Evolutionary conservation across 2,888 invertebrate species (phyloP).

Genomic region (Aleiodes testaceus): DNA sequence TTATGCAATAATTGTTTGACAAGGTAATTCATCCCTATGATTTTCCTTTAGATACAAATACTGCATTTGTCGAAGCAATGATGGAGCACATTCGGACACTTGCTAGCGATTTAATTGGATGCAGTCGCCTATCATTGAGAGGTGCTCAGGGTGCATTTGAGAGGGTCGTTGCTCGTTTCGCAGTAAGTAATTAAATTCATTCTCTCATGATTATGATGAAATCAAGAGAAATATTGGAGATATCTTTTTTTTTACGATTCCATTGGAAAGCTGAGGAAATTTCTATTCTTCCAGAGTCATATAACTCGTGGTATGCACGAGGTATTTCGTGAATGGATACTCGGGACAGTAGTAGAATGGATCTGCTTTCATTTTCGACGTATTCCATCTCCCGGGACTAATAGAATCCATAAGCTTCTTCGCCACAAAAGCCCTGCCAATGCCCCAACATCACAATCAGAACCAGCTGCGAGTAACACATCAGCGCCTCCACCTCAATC

Average conservation of each 20-base stretch:
- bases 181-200: conserved; percentile 64
- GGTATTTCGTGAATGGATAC: conserved; percentile 66
- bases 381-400: conserved; percentile 49
- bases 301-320: conserved; percentile 42
- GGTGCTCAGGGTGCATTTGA: conserved; percentile 72
- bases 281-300: not conserved
- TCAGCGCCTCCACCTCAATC: conserved; percentile 7
- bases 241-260: too few species aligned
- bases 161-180: conserved; percentile 66
- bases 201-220: not conserved
- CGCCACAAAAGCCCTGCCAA: conserved; percentile 5
- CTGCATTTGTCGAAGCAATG: not conserved
- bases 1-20: too few species aligned
- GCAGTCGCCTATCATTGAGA: conserved; percentile 60
- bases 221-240: too few species aligned
- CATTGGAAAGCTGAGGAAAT: too few species aligned
- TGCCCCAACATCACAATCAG: conserved; percentile 50
- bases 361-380: conserved; percentile 53
- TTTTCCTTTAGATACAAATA: not conserved
- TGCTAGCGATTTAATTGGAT: conserved; percentile 21
- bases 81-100: not conserved
- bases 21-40: too few species aligned
- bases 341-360: conserved; percentile 51
- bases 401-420: conserved; percentile 56
- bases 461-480: conserved; percentile 58